These are phyloP conservation scores for Montifringilla adamsi DNA, from an alignment of 2,113 vertebrate species.

Conservation along the genomic window DNA sequence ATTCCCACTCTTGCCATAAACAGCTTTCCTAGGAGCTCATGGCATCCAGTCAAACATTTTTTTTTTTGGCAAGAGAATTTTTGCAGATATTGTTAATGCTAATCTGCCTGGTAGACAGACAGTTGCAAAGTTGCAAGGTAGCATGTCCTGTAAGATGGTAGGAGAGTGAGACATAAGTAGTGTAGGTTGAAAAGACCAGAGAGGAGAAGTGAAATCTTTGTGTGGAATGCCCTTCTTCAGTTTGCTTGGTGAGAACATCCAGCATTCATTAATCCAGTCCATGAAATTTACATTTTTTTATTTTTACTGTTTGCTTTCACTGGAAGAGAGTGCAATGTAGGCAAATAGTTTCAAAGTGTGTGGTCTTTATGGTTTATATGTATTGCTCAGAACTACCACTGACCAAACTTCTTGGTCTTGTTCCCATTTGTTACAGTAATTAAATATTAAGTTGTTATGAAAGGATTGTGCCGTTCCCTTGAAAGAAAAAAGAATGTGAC, in stretches of 20 bases:
- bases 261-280: conserved; percentile 17
- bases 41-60: neutral
- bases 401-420: conserved; percentile 46
- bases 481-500: neutral
- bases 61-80: neutral
- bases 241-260: neutral
- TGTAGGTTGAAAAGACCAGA: neutral
- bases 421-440: conserved; percentile 53
- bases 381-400: conserved; percentile 31
- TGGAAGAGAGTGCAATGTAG: conserved; percentile 44
- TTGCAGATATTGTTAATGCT: neutral
- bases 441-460: conserved; percentile 37
- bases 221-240: neutral
- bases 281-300: conserved; percentile 47
- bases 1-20: neutral
- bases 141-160: neutral
- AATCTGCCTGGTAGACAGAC: neutral
- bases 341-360: conserved; percentile 60
- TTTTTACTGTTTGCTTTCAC: conserved; percentile 60
- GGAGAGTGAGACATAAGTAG: neutral
- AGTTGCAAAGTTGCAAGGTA: neutral
- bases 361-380: conserved; percentile 54
- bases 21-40: neutral
- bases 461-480: neutral
- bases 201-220: neutral